Base-by-base conservation (phyloP, 2,113 vertebrate genomes). In the Haliaeetus leucogaster region DNA sequence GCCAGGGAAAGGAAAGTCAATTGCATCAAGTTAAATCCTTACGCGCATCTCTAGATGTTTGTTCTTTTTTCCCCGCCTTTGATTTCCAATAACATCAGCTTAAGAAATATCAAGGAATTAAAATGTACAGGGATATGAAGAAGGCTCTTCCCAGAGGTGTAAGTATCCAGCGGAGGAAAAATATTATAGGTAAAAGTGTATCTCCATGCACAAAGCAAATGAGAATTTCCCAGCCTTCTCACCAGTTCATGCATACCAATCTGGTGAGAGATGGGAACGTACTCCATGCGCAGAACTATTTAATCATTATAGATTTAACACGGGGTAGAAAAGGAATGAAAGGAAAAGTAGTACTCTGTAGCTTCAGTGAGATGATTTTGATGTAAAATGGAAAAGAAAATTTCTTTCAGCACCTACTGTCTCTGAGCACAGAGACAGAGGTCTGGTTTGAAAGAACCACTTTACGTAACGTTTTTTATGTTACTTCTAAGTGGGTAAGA, bases 261-360 rank as follows among this genome's bases (percentile, higher is more conserved):
- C 23, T 56, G 43, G 27, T 43, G 61, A 85, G 82, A 85, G 71
- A 34, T 27, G 13, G 21, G 40, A 77, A 65, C 0, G 0, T 32
- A 77, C 6, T 48, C 36, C 53, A 56, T 3, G 1, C 0, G 0
- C n/a, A 77, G 45, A 79, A 48, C 16, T 63, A 16, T 63, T 59
- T 85, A 76, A 71, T 7, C 4, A 7, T 43, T 45, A 26, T 2
- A 62, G 25, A 58, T 50, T 85, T 73, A 80, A 66, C 6, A n/a
- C 9, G 5, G 53, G 16, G 19, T 20, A 62, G 55, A 86, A 95
- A 86, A 62, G 11, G 40, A 73, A 65, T n/a, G 17, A 82, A 87
- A 70, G 17, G 59, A 68, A 63, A 71, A 76, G 32, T 32, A 53
- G 8, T 10, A 52, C 5, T 63, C 29, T n/a, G 9, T 47, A 58